Evolutionary conservation across 2,113 vertebrate species (phyloP).

Genomic region (Megaleporinus macrocephalus): DNA sequence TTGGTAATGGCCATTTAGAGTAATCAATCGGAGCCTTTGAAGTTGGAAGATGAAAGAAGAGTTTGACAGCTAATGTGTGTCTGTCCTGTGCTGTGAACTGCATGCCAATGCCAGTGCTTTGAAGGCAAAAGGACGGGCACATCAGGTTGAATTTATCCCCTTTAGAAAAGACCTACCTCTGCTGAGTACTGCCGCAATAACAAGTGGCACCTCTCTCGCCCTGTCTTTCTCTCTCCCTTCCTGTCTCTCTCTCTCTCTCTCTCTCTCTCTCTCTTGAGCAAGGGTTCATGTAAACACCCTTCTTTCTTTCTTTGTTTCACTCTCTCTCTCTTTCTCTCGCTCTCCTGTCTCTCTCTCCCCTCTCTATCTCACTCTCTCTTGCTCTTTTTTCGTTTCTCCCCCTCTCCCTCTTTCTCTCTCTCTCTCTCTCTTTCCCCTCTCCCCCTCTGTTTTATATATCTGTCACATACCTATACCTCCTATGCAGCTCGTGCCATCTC

Average conservation of each 20-base stretch:
- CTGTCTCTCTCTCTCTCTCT: slow-evolving; percentile 9
- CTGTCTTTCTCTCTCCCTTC: slow-evolving; percentile 42
- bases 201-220: slow-evolving; percentile 64
- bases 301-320: slow-evolving; percentile 12
- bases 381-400: slow-evolving; percentile 59
- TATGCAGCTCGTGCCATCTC: slow-evolving; percentile 72
- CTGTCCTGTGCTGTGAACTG: slow-evolving; percentile 77
- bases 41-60: slow-evolving; percentile 80
- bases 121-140: slow-evolving; percentile 69
- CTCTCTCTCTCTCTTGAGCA: background rate
- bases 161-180: slow-evolving; percentile 69
- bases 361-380: slow-evolving; percentile 37
- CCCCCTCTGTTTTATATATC: slow-evolving; percentile 72
- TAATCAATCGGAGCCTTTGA: slow-evolving; percentile 83
- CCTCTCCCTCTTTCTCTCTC: slow-evolving; percentile 43
- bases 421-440: slow-evolving; percentile 64
- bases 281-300: slow-evolving; percentile 2
- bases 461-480: slow-evolving; percentile 73
- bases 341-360: slow-evolving; percentile 8
- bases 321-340: slow-evolving; percentile 9
- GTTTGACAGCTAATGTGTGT: slow-evolving; percentile 80
- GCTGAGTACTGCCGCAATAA: slow-evolving; percentile 63
- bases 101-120: slow-evolving; percentile 76
- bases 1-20: slow-evolving; percentile 83
- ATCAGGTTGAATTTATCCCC: slow-evolving; percentile 72